phyloP scores from a whole-genome alignment of 2,113 vertebrate genomes.

The Barbus barbus region DNA sequence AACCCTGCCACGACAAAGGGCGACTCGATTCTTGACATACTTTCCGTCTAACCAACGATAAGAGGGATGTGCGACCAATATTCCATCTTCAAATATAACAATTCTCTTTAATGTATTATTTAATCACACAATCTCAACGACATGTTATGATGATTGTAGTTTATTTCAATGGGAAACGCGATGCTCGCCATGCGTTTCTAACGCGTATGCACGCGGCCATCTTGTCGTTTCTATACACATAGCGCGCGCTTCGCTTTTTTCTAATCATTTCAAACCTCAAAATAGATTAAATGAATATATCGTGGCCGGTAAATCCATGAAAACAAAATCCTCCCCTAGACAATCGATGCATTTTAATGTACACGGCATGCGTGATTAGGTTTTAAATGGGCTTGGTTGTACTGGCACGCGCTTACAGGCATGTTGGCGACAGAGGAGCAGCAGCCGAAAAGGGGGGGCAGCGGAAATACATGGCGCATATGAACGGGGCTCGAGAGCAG shows the following conservation, averaged over 20 bases:
- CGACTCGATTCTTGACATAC: background rate
- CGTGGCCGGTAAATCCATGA: background rate
- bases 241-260: slow-evolving; percentile 17
- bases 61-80: background rate
- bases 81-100: background rate
- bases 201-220: slow-evolving; percentile 69
- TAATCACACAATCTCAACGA: background rate
- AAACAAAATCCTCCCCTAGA: accelerated
- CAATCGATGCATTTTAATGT: background rate
- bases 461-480: slow-evolving; percentile 73
- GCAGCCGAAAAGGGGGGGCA: slow-evolving; percentile 73
- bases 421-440: slow-evolving; percentile 72
- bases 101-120: background rate
- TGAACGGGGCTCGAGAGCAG: slow-evolving; percentile 47
- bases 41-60: background rate
- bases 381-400: background rate
- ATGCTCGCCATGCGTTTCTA: slow-evolving; percentile 35
- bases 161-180: background rate
- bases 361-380: too few species aligned
- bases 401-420: slow-evolving; percentile 81
- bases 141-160: background rate
- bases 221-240: slow-evolving; percentile 48
- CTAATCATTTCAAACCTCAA: background rate
- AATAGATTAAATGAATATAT: background rate
- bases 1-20: background rate